Base-by-base conservation (phyloP, 1,140 invertebrate species). In the Triops longicaudatus region DNA sequence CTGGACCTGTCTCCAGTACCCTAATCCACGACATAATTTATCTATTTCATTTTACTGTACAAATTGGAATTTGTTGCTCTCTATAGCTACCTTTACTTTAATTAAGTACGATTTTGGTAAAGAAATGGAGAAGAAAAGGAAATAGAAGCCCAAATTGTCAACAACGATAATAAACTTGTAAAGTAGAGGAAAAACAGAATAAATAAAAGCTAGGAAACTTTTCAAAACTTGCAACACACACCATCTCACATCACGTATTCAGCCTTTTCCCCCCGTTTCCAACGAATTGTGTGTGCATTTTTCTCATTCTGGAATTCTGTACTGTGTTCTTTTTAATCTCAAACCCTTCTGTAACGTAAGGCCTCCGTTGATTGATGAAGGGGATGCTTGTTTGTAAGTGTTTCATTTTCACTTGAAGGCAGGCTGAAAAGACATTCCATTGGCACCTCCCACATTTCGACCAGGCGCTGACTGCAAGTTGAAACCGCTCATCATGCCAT, bases 281-380 rank as follows among this genome's bases (percentile, higher is more conserved):
- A 37, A 7, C 31, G 31, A 37, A 37, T 7, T 63, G 44, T 63
- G 50, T 63, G 50, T 22, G 22, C 7, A 6, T 6, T 7, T 63
- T 63, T 63, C 50, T 63, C 22, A 14, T 22, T 63, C 50, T 63
- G 50, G 50, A 63, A 63, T 63, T n/a, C 22, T 63, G 22, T 63
- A 22, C 43, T 44, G 43, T 44, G 43, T 44, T 63, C 50, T 17
- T 63, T 17, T 63, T 63, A 63, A 63, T 63, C 50, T 63, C 50
- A 63, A 63, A 12, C 50, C 50, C 50, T 63, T 17, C 50, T 22
- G 6, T 37, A 22, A 63, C 50, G 50, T 63, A 63, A 63, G 50
- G 50, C 50, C 50, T 63, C 50, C 50, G 50, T 63, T 63, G 50
- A 63, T 63, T 12, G 50, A 63, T 63, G 50, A 63, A 63, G 50